phyloP scores from a whole-genome alignment of 92 coral and sea anemone genomes.

The Meandrina meandrites region DNA sequence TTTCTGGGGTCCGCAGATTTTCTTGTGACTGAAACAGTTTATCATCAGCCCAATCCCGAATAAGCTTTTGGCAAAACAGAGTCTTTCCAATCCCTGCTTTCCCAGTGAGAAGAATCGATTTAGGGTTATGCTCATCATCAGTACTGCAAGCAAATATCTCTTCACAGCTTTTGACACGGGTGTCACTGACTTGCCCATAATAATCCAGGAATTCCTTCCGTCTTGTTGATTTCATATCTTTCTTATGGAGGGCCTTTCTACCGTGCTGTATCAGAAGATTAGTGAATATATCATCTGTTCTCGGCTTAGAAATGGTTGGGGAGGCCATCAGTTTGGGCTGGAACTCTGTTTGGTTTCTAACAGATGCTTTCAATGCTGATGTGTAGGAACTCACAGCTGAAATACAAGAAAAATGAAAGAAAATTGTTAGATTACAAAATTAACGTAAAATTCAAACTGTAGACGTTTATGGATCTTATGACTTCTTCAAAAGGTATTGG shows the following conservation, averaged over 20 bases:
- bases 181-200: slow-evolving; percentile 9
- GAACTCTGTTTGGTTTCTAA: slow-evolving; percentile 23
- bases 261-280: slow-evolving; percentile 49
- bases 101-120: slow-evolving; percentile 53
- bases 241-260: neutral
- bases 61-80: slow-evolving; percentile 42
- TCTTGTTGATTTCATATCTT: neutral
- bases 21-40: neutral
- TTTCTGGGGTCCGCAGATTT: neutral
- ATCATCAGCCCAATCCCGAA: slow-evolving; percentile 60
- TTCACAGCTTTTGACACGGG: slow-evolving; percentile 25
- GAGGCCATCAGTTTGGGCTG: slow-evolving; percentile 24
- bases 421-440: no score
- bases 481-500: no score
- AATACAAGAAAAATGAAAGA: neutral
- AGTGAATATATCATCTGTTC: slow-evolving; percentile 47
- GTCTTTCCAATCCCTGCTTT: slow-evolving; percentile 67
- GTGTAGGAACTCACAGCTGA: neutral
- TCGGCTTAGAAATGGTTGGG: neutral
- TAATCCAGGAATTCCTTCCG: slow-evolving; percentile 7
- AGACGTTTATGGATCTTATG: no score
- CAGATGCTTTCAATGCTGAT: slow-evolving; percentile 15
- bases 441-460: no score
- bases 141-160: slow-evolving; percentile 14
- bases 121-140: slow-evolving; percentile 22